phyloP scores from a whole-genome alignment of 2,113 vertebrate genomes.

The Nanger granti region DNA sequence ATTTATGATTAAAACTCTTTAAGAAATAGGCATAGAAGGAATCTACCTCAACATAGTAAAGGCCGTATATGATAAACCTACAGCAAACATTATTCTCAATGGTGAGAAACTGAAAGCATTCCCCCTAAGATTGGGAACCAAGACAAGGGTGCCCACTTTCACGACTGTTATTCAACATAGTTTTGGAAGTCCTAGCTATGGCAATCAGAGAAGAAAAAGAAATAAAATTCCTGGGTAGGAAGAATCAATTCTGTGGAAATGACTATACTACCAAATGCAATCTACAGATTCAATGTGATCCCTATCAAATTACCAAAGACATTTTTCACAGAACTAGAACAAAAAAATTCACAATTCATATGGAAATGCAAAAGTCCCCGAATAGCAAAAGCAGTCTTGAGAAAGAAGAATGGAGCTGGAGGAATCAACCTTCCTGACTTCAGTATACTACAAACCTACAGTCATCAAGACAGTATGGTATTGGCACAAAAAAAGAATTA shows the following conservation, averaged over 20 bases:
- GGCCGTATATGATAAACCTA: background rate
- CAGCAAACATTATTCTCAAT: background rate
- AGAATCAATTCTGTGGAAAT: background rate
- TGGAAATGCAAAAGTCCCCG: background rate
- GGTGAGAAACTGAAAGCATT: background rate
- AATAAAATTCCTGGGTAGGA: background rate
- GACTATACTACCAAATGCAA: background rate
- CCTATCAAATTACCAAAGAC: background rate
- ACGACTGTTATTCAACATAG: background rate
- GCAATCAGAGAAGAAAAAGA: background rate
- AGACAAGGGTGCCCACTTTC: background rate
- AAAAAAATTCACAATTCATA: background rate
- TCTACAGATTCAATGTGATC: background rate
- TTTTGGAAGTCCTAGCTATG: background rate
- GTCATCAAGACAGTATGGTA: background rate
- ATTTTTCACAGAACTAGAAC: background rate
- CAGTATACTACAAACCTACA: background rate
- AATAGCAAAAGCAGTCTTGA: background rate
- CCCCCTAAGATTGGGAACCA: background rate
- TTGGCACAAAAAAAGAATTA: background rate
- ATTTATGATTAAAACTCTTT: background rate
- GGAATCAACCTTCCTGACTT: background rate
- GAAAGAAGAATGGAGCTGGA: background rate
- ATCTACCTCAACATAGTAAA: background rate
- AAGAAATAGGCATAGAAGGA: background rate